A percentile compares a stretch with the other conserved stretches of the same genome.
These are phyloP conservation scores for Aurelia sp. DNA, from an alignment of 30 jellyfish, hydroid and myxozoan genomes.

Conservation along the genomic window DNA sequence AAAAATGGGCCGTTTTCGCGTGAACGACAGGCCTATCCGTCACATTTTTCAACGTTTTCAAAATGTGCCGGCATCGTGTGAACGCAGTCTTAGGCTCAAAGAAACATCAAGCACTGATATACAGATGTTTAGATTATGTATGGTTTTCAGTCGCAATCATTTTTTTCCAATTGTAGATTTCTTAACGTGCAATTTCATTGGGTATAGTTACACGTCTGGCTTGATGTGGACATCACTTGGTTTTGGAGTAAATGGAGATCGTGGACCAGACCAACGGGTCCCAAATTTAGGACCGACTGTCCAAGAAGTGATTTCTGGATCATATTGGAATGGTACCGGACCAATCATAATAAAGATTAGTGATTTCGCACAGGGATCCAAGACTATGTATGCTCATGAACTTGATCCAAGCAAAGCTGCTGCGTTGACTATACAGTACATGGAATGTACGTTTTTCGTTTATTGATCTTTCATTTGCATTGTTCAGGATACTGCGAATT, in stretches of 20 bases:
- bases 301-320: slow-evolving; percentile 6
- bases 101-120: too few relatives aligned
- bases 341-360: slow-evolving; percentile 1
- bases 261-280: slow-evolving; percentile 13
- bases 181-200: background rate
- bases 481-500: too few relatives aligned
- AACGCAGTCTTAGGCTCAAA: too few relatives aligned
- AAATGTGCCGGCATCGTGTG: too few relatives aligned
- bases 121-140: too few relatives aligned
- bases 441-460: background rate
- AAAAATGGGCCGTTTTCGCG: too few relatives aligned
- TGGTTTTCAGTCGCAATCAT: too few relatives aligned
- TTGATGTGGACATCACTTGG: slow-evolving; percentile 9
- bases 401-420: background rate
- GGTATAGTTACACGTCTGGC: background rate
- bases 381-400: background rate
- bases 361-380: background rate
- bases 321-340: slow-evolving; percentile 22
- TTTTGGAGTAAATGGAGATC: background rate
- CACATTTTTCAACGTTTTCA: too few relatives aligned
- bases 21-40: too few relatives aligned
- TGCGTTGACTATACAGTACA: background rate
- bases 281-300: background rate
- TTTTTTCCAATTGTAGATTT: background rate
- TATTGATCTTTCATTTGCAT: too few relatives aligned